phyloP scores from a whole-genome alignment of 1,140 invertebrate genomes.

The Physella acuta region DNA sequence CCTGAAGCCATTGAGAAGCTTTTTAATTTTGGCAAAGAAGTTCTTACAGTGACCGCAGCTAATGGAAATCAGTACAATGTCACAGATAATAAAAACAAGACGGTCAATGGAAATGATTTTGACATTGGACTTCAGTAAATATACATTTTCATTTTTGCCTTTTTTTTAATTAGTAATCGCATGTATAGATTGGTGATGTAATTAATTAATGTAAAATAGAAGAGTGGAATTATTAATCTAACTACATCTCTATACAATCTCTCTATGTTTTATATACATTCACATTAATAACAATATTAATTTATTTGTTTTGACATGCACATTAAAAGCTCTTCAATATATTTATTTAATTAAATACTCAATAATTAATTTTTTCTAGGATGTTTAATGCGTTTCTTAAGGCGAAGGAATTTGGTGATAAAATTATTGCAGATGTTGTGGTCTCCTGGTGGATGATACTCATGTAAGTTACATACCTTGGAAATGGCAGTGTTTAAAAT shows the following conservation, averaged over 20 bases:
- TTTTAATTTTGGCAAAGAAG: slow-evolving; percentile 27
- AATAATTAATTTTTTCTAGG: slow-evolving; percentile 41
- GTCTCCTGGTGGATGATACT: slow-evolving; percentile 73
- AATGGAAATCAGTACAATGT: background rate
- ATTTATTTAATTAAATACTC: no score
- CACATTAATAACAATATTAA: no score
- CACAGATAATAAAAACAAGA: background rate
- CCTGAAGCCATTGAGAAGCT: slow-evolving; percentile 39
- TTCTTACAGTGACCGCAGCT: slow-evolving; percentile 9
- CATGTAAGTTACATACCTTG: slow-evolving; percentile 60
- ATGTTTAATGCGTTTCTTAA: slow-evolving; percentile 49
- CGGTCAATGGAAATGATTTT: background rate
- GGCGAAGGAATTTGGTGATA: slow-evolving; percentile 64
- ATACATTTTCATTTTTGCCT: no score
- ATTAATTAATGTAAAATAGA: no score
- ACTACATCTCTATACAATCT: no score
- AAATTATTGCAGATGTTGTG: slow-evolving; percentile 76
- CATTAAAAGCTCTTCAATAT: no score
- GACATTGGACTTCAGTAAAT: background rate
- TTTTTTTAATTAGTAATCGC: no score
- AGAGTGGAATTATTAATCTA: no score
- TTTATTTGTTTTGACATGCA: no score
- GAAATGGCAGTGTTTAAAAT: no score
- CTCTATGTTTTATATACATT: no score
- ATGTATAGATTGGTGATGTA: no score